Percentiles rank a stretch among this genome's conserved stretches.
Conservation (phyloP, 2,888 invertebrate genomes). For the Silvanus unidentatus region DNA sequence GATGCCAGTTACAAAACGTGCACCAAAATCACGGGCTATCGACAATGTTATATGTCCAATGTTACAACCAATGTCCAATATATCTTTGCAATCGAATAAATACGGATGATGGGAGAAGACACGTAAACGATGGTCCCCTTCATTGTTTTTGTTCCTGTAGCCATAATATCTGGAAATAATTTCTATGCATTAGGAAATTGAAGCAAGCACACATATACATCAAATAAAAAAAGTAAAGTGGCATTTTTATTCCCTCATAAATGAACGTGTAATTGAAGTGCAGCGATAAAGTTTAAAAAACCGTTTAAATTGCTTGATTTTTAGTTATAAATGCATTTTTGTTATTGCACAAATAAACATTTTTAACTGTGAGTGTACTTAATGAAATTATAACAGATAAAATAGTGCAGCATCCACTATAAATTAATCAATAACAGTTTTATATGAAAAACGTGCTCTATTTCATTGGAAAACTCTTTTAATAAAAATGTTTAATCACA, state of each 20-base stretch:
- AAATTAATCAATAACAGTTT: too few species aligned
- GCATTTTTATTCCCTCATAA: neutral
- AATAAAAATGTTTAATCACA: too few species aligned
- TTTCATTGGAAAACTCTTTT: too few species aligned
- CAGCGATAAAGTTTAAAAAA: neutral
- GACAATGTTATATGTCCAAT: slow-evolving; percentile 91
- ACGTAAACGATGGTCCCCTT: slow-evolving; percentile 76
- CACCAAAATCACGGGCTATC: slow-evolving; percentile 79
- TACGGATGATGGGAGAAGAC: slow-evolving; percentile 73
- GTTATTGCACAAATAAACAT: too few species aligned
- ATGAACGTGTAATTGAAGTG: neutral
- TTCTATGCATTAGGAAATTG: neutral
- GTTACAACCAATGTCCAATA: slow-evolving; percentile 97
- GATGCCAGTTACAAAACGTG: slow-evolving; percentile 82
- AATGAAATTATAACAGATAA: too few species aligned
- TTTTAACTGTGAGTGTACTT: too few species aligned
- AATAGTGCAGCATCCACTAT: too few species aligned
- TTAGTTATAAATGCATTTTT: too few species aligned
- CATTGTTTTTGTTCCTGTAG: slow-evolving; percentile 78
- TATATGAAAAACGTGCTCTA: too few species aligned
- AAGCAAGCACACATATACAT: neutral
- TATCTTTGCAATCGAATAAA: slow-evolving; percentile 82
- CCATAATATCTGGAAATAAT: slow-evolving; percentile 75
- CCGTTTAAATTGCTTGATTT: too few species aligned
- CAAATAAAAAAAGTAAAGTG: too few species aligned